Evolutionary conservation across 1,140 invertebrate genomes (phyloP), one percentile per base, ranked within the genome.

Genomic region (Myzus persicae): DNA sequence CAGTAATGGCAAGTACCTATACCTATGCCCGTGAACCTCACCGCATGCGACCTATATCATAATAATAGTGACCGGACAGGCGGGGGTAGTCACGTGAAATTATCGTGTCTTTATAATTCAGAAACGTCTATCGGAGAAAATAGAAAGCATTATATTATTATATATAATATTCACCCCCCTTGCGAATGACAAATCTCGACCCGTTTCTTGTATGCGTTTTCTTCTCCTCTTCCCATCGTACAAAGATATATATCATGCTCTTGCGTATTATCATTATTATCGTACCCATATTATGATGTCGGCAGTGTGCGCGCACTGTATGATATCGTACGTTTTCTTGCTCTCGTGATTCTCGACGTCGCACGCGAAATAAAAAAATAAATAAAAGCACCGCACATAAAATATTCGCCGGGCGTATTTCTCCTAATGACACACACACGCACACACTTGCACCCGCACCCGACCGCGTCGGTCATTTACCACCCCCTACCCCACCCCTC

Each of bases 91-190:
- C 0, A 31, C 40, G 36, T 2, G 2, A 8, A 31, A 11, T 24
- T 9, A 46, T 87, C 42, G 88, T 90, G 88, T 90, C 46, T 90
- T 90, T 44, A 44, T 59, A 90, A 90, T 90, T 90, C 51, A 5
- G 31, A 90, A 90, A 67, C 51, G 46, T 24, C 24, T 54, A 42
- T 44, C 11, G 54, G 54, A n/a, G 40, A 90, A 90, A 90, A 90
- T 67, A 90, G 36, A 24, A 59, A 14, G 36, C 48, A 9, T 48
- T 8, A 44, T 44, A 42, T 4, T 42, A 42, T 42, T 42, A 42
- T 42, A 42, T 90, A 90, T 59, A 59, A 90, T 59, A 59, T 59
- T 51, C 38, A 51, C 46, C 48, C 46, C 48, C 48, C 2, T 18
- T 18, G 26, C 36, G 8, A 3, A 20, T 11, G 54, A 67, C 42